Evolutionary conservation across 2,797 vertebrate genomes (phyloP), one percentile per base, ranked within the genome.

Genomic region (Myotis pilosus): DNA sequence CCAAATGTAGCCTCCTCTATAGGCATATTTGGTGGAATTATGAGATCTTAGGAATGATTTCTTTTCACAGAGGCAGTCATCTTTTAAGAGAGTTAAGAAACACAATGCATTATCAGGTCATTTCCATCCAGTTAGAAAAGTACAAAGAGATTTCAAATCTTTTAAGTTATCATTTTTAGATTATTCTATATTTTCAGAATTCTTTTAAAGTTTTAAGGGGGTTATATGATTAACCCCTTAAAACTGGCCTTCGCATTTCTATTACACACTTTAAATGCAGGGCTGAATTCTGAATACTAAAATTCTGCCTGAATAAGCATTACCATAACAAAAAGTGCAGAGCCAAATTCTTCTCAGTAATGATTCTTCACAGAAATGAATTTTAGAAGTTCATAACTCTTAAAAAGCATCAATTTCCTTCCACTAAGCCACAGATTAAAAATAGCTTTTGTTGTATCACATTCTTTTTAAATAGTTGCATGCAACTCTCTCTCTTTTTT

Each of bases 251-350:
- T 92, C 85, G 33, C 55, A 74, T 86, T 95, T 90, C 75, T 94
- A 87, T 89, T 76, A 89, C 44, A 94, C 87, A 92, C 44, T 81
- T 76, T 94, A 15, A 84, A 92, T 49, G 2, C 80, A 60, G 36
- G 72, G 25, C 41, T 55, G 17, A 86, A 92, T 85, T 94, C 53
- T 95, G 81, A 95, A 91, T 87, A 71, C 80, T 75, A 94, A 96
- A 94, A 87, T 95, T 81, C 64, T 95, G 88, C 49, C 75, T 89
- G 84, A 93, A 69, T 95, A 95, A 86, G 72, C 76, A 90, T 95
- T 84, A 96, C 85, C 47, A 57, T 72, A 94, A 91, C 49, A 89
- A 95, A 96, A 94, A 75, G 51, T 53, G 11, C 36, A 94, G 16
- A 88, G 91, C 44, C 89, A 94, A 66, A 92, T 87, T 92, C 78